These are phyloP conservation scores for Conops quadrifasciatus DNA, from an alignment of 2,888 invertebrate genomes.

Conservation along the genomic window DNA sequence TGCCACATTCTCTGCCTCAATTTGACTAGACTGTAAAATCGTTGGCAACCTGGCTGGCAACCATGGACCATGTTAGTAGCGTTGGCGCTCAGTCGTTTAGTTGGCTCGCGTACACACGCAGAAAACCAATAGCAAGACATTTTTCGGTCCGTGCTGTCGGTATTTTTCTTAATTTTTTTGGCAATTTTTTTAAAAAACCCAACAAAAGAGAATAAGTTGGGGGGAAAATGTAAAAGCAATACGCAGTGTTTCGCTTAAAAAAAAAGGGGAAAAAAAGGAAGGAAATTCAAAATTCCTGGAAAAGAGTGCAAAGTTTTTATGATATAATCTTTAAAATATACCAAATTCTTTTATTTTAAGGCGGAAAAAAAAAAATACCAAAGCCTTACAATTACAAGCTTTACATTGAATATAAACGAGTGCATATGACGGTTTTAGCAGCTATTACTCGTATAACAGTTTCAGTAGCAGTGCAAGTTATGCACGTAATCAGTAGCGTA, in stretches of 20 bases:
- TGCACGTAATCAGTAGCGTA: too few species aligned
- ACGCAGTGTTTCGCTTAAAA: neutral
- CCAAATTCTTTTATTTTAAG: too few species aligned
- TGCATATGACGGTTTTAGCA: too few species aligned
- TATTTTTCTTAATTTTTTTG: slow-evolving; percentile 41
- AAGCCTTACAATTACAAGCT: too few species aligned
- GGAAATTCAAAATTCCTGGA: too few species aligned
- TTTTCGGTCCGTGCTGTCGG: slow-evolving; percentile 60
- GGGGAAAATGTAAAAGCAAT: neutral
- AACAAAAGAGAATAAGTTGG: slow-evolving; percentile 28
- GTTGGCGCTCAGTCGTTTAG: slow-evolving; percentile 57
- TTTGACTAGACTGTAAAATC: neutral
- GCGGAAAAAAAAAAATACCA: too few species aligned
- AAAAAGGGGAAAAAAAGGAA: neutral
- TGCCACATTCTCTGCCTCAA: neutral
- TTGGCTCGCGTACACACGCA: slow-evolving; percentile 62
- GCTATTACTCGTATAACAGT: too few species aligned
- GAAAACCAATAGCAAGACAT: slow-evolving; percentile 55
- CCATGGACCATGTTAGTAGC: slow-evolving; percentile 42
- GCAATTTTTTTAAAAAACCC: slow-evolving; percentile 38
- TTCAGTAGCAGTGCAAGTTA: too few species aligned
- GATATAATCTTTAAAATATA: too few species aligned
- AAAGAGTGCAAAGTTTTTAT: neutral
- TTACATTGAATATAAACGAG: too few species aligned
- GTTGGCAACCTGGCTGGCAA: slow-evolving; percentile 43